These are phyloP conservation scores for Phylloscopus collybita DNA, from an alignment of 2,797 vertebrate genomes.

Conservation along the genomic window DNA sequence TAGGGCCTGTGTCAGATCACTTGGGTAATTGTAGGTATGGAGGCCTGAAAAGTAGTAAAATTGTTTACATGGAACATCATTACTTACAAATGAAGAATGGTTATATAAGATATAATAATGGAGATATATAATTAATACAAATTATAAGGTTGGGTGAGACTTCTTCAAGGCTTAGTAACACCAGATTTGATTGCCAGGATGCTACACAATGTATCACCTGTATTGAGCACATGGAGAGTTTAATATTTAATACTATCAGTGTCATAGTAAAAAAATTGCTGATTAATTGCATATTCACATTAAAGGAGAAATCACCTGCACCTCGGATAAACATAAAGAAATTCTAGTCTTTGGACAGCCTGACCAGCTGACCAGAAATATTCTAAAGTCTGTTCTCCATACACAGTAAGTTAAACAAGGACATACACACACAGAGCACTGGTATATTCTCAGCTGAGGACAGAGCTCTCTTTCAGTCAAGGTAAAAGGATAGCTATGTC, in stretches of 20 bases:
- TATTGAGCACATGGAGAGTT: not conserved
- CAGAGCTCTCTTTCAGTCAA: not conserved
- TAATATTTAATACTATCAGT: not conserved
- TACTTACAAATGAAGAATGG: not conserved
- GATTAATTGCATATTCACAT: not conserved
- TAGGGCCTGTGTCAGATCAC: not conserved
- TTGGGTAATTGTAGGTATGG: not conserved
- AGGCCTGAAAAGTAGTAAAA: not conserved
- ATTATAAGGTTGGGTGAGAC: conserved; percentile 43
- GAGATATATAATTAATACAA: conserved; percentile 34
- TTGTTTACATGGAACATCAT: not conserved
- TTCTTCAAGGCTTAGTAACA: conserved; percentile 47
- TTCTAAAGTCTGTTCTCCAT: not conserved
- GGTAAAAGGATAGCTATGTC: not conserved
- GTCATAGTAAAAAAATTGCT: not conserved
- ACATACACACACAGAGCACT: not conserved
- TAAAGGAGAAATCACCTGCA: not conserved
- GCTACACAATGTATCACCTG: not conserved
- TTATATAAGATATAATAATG: conserved; percentile 3
- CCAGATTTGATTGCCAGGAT: not conserved
- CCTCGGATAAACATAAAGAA: not conserved
- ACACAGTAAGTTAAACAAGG: not conserved
- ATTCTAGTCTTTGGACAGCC: not conserved
- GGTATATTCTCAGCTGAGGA: not conserved
- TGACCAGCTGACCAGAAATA: not conserved